Conservation (phyloP, 2,113 vertebrate genomes). For the Illadopsis cleaveri region DNA sequence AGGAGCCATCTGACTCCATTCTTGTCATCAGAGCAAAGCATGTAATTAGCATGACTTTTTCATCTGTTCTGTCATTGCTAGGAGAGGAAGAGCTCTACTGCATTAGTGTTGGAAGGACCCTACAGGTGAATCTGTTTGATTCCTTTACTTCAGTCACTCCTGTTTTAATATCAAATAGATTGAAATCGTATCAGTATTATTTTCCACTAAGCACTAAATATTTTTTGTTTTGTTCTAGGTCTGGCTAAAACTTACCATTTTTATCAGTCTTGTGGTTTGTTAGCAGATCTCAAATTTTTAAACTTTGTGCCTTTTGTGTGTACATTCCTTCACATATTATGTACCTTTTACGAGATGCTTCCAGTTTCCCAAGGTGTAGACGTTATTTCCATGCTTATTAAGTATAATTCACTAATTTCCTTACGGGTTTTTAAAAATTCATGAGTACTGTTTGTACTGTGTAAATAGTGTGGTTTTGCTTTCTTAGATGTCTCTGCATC, state of each 20-base stretch:
- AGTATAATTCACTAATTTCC: neutral
- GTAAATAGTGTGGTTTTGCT: neutral
- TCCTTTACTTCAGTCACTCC: neutral
- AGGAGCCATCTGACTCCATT: constrained; percentile 10
- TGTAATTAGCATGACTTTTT: neutral
- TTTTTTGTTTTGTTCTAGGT: neutral
- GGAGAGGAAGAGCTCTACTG: neutral
- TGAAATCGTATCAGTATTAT: neutral
- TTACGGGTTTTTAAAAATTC: neutral
- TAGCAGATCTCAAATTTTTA: neutral
- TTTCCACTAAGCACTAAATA: neutral
- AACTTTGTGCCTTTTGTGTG: neutral
- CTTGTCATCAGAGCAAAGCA: neutral
- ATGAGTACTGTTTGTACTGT: neutral
- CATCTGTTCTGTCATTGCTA: neutral
- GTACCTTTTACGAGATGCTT: neutral
- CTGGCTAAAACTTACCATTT: neutral
- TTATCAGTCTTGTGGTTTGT: neutral
- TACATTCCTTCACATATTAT: neutral
- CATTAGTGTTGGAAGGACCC: neutral
- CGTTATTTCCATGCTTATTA: neutral
- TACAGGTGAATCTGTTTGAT: neutral
- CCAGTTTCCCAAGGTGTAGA: neutral
- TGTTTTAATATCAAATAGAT: neutral
- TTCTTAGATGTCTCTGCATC: neutral